Percentiles rank a stretch among this genome's conserved stretches.
phyloP scores from a whole-genome alignment of 2,797 vertebrate genomes.

The Mormyrops boulengeri region DNA sequence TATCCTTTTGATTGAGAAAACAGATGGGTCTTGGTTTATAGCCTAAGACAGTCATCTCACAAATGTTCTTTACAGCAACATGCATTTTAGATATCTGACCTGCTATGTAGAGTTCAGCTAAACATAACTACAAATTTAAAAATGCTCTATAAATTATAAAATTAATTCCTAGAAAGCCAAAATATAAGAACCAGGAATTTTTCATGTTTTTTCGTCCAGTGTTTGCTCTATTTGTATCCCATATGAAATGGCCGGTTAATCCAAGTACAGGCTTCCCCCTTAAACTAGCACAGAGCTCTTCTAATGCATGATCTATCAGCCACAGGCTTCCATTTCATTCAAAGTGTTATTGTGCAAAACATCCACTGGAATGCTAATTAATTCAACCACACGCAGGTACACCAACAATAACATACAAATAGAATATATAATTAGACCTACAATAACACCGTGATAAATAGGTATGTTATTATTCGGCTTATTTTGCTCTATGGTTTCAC shows the following conservation, averaged over 20 bases:
- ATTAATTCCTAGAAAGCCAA: not conserved
- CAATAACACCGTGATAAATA: not conserved
- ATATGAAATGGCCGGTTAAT: not conserved
- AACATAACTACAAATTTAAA: not conserved
- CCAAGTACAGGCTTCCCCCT: not conserved
- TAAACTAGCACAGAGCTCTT: not conserved
- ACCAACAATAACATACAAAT: not conserved
- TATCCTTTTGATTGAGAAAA: slow-evolving; percentile 53
- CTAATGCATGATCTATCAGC: not conserved
- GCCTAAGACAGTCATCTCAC: not conserved
- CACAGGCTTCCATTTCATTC: not conserved
- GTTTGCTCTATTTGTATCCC: not conserved
- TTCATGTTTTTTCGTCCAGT: not conserved
- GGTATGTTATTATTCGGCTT: not conserved
- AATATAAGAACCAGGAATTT: not conserved
- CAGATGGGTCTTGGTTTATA: not conserved
- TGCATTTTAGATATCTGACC: not conserved
- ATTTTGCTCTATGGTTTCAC: not conserved
- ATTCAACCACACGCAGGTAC: not conserved
- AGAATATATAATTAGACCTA: not conserved
- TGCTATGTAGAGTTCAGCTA: not conserved
- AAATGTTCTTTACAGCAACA: not conserved
- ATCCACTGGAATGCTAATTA: not conserved
- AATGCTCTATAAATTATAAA: not conserved
- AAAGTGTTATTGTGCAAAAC: not conserved